Evolutionary conservation across 2,888 invertebrate genomes (phyloP).

Genomic region (Caenorhabditis sp.): DNA sequence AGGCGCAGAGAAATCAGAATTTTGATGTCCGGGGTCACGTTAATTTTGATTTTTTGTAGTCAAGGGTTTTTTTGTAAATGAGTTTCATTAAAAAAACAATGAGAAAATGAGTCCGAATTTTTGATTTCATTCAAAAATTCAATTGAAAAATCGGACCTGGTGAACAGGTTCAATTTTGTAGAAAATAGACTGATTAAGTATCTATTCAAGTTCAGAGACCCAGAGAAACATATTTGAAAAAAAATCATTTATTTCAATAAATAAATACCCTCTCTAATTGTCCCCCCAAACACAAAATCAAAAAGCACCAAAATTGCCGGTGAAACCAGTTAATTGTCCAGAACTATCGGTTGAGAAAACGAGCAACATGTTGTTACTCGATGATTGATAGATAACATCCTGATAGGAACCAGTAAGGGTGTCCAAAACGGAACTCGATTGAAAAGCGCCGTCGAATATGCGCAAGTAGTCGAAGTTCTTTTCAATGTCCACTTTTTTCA

Average conservation of each 20-base stretch:
- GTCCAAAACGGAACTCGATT: constrained; percentile 20
- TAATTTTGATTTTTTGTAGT: constrained; percentile 7
- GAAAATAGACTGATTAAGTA: no score
- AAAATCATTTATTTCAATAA: background rate
- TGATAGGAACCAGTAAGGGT: constrained; percentile 21
- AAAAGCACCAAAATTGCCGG: constrained; percentile 21
- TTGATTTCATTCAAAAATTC: no score
- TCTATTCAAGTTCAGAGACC: no score
- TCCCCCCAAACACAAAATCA: no score
- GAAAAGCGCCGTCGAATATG: constrained; percentile 25
- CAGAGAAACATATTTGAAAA: background rate
- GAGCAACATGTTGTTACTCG: constrained; percentile 26
- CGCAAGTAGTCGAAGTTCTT: constrained; percentile 31
- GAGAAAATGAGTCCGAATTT: no score
- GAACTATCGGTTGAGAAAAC: constrained; percentile 28
- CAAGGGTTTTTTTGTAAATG: background rate
- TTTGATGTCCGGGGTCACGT: background rate
- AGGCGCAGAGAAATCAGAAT: background rate
- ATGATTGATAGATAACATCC: constrained; percentile 19
- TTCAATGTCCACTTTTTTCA: constrained; percentile 21
- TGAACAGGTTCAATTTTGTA: no score
- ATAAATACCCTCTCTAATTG: background rate
- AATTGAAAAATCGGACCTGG: no score
- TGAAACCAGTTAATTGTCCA: constrained; percentile 31
- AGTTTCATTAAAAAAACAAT: no score